A percentile compares a stretch with the other conserved stretches of the same genome.
Conservation (phyloP, 1,140 invertebrate species). For the Formica exsecta region DNA sequence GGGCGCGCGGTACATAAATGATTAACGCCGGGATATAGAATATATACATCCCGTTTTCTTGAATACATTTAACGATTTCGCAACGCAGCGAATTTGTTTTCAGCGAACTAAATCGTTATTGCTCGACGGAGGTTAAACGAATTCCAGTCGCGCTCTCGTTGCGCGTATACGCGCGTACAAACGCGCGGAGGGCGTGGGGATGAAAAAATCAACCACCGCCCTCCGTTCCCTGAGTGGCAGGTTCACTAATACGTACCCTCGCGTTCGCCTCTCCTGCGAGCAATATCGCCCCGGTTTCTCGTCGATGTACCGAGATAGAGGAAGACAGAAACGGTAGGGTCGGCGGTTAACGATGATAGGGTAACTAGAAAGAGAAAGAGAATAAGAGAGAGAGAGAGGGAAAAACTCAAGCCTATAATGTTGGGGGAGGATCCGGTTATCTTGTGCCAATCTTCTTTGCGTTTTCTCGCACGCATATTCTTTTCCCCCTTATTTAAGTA, state of each 20-base stretch:
- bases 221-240: slow-evolving; percentile 77
- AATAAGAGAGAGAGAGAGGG: not conserved
- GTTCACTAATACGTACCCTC: slow-evolving; percentile 75
- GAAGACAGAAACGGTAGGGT: slow-evolving; percentile 24
- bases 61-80: slow-evolving; percentile 41
- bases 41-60: slow-evolving; percentile 8
- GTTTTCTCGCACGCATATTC: not conserved
- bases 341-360: slow-evolving; percentile 35
- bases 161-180: slow-evolving; percentile 50
- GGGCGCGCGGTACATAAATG: not conserved
- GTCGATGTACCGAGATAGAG: slow-evolving; percentile 23
- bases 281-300: slow-evolving; percentile 47
- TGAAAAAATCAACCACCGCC: slow-evolving; percentile 80
- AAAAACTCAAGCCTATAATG: slow-evolving; percentile 3
- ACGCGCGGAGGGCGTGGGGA: slow-evolving; percentile 65
- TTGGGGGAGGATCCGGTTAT: slow-evolving; percentile 22
- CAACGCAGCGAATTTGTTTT: slow-evolving; percentile 3
- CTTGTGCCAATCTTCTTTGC: slow-evolving; percentile 19
- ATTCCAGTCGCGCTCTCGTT: slow-evolving; percentile 74
- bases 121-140: slow-evolving; percentile 77
- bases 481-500: slow-evolving; percentile 13
- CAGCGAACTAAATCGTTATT: slow-evolving; percentile 76
- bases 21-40: not conserved
- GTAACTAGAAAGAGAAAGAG: not conserved
- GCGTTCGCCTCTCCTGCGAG: slow-evolving; percentile 13